phyloP scores from a whole-genome alignment of 2,113 vertebrate genomes.

The Butorides virescens region DNA sequence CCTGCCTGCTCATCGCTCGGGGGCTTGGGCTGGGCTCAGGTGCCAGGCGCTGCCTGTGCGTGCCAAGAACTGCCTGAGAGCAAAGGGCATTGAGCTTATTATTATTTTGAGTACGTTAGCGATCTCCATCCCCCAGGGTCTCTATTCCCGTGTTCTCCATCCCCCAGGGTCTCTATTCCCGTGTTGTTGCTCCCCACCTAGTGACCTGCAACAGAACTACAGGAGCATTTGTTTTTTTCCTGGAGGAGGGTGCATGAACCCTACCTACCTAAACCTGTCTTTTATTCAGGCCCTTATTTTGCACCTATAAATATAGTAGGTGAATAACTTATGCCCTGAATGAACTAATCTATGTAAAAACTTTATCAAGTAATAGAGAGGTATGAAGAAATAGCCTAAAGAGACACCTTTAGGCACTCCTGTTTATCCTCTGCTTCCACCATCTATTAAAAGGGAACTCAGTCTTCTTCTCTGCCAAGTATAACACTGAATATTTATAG shows the following conservation, averaged over 20 bases:
- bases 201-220: not conserved
- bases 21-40: not conserved
- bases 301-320: not conserved
- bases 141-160: not conserved
- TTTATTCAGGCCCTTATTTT: not conserved
- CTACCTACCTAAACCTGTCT: not conserved
- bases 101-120: fast-evolving
- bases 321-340: not conserved
- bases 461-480: not conserved
- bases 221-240: not conserved
- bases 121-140: fast-evolving
- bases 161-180: not conserved
- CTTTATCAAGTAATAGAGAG: not conserved
- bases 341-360: not conserved
- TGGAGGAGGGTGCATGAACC: not conserved
- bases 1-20: fast-evolving
- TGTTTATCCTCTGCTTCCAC: not conserved
- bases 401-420: not conserved
- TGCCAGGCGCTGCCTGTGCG: too few relatives aligned
- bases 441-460: not conserved
- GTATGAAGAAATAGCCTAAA: not conserved
- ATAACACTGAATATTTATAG: not conserved
- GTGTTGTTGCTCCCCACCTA: not conserved
- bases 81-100: not conserved
- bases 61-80: not conserved